Percentiles rank a stretch among this genome's conserved stretches.
Conservation (phyloP, 2,888 invertebrate species). For the Nomada ruficornis region DNA sequence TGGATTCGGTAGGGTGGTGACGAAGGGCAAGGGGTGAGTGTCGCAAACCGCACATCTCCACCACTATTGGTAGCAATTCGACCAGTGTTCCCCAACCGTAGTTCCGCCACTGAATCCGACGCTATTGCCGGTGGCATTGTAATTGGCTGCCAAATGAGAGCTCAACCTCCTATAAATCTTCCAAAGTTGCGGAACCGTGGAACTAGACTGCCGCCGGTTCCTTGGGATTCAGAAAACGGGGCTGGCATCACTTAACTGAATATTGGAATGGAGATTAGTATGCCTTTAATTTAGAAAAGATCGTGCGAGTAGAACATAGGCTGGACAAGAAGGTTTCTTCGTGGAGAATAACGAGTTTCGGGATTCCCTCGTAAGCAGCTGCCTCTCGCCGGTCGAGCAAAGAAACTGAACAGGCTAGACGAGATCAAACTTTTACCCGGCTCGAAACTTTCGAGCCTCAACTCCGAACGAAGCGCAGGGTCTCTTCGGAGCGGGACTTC, state of each 20-base stretch:
- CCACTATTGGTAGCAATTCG: constrained; percentile 72
- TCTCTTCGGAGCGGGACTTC: neutral
- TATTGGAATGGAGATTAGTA: neutral
- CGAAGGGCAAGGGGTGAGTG: constrained; percentile 37
- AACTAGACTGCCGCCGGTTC: constrained; percentile 58
- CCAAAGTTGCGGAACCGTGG: constrained; percentile 68
- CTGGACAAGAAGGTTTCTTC: neutral
- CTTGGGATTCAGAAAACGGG: constrained; percentile 47
- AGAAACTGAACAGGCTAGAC: neutral
- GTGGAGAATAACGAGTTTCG: constrained; percentile 4
- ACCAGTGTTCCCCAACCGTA: constrained; percentile 68
- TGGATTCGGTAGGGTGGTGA: constrained; percentile 4
- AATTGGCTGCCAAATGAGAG: constrained; percentile 81
- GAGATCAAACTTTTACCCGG: constrained; percentile 24
- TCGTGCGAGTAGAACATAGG: neutral
- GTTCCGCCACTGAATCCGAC: constrained; percentile 70
- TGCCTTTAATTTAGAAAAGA: too few relatives aligned
- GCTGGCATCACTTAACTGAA: neutral
- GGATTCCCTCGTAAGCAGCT: constrained; percentile 4
- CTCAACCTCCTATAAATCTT: constrained; percentile 78
- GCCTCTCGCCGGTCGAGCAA: neutral
- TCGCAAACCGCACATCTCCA: constrained; percentile 70
- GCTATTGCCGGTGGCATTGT: constrained; percentile 77
- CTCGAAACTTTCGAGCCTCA: constrained; percentile 1
- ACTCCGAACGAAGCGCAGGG: neutral